A percentile compares a stretch with the other conserved stretches of the same genome.
Conservation (phyloP, 2,888 invertebrate genomes). For the Iphiclides podalirius region DNA sequence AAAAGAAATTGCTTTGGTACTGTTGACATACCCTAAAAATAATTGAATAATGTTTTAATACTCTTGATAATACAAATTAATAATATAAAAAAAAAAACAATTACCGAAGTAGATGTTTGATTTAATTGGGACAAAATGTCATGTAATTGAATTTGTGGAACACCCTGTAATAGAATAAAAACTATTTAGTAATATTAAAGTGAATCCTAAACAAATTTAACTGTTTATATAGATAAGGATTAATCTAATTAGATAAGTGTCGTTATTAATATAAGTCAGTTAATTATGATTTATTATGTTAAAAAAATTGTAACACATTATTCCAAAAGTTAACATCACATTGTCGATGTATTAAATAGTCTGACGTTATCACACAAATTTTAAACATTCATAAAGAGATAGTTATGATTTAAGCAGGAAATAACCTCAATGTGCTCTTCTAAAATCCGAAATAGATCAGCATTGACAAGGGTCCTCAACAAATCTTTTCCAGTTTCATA, state of each 20-base stretch:
- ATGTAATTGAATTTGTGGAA: constrained; percentile 26
- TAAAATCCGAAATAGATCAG: constrained; percentile 37
- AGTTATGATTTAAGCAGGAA: no score
- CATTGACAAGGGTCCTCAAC: constrained; percentile 32
- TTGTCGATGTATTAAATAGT: no score
- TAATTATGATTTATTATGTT: no score
- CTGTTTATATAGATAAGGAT: no score
- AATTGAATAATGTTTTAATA: neutral
- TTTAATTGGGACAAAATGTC: constrained; percentile 29
- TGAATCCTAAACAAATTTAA: no score
- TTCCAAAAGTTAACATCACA: neutral
- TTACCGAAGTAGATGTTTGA: constrained; percentile 33
- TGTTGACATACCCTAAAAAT: constrained; percentile 32
- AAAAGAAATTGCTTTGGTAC: constrained; percentile 27
- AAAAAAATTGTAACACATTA: no score
- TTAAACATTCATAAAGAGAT: neutral
- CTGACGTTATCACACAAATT: neutral
- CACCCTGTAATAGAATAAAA: constrained; percentile 29
- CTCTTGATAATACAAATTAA: neutral
- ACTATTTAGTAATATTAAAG: no score
- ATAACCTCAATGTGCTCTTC: constrained; percentile 47
- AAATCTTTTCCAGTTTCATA: constrained; percentile 36
- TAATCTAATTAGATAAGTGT: no score
- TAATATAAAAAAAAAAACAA: constrained; percentile 2
- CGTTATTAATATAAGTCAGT: no score